These are phyloP conservation scores for Epizoanthus scotinus DNA, from an alignment of 92 coral and sea anemone species.

Conservation along the genomic window DNA sequence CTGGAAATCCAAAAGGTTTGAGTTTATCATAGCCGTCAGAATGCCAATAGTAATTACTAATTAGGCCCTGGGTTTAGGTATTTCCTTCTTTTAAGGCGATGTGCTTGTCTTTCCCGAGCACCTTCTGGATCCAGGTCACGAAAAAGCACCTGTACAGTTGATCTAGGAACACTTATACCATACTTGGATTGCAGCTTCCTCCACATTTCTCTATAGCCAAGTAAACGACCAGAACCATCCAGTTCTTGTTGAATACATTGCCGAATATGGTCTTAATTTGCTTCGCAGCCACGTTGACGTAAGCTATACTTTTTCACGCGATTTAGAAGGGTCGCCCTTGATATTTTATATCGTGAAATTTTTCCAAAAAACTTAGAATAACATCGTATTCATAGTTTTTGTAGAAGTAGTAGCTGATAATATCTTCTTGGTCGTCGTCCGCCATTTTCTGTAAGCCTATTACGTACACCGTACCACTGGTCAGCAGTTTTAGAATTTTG, in stretches of 20 bases:
- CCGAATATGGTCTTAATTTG: neutral
- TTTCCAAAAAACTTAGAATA: conserved; percentile 21
- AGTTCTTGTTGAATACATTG: too few species aligned
- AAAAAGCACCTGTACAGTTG: neutral
- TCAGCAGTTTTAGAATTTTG: too few species aligned
- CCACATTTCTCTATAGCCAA: neutral
- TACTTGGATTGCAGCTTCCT: neutral
- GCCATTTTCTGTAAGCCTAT: too few species aligned
- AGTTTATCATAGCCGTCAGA: conserved; percentile 50
- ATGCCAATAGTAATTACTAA: conserved; percentile 52
- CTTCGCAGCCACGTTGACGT: conserved; percentile 35
- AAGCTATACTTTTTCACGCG: conserved; percentile 21
- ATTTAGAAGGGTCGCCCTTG: conserved; percentile 14
- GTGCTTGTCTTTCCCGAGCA: neutral
- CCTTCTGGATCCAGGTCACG: conserved; percentile 32
- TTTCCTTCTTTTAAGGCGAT: conserved; percentile 18
- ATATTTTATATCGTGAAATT: conserved; percentile 20
- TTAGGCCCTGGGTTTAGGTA: neutral
- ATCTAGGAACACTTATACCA: conserved; percentile 15
- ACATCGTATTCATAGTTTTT: too few species aligned
- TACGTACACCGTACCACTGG: too few species aligned
- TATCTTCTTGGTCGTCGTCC: too few species aligned
- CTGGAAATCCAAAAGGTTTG: too few species aligned
- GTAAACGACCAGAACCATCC: too few species aligned
- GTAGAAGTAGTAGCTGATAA: too few species aligned